Conservation (phyloP, 1,140 invertebrate genomes). For the Temnothorax nylanderi region DNA sequence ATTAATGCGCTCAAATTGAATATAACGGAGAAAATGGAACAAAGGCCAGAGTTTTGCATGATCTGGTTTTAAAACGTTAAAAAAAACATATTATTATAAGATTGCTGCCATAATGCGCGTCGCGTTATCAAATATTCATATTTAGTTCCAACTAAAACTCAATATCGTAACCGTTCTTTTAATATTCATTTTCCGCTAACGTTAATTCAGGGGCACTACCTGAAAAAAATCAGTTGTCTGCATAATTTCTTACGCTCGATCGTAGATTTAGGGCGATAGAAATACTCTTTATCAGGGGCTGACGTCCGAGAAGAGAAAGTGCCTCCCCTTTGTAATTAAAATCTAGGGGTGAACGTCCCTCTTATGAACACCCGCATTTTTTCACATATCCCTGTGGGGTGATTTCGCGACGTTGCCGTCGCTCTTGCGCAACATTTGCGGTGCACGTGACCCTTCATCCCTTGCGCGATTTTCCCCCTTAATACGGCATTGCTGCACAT, state of each 20-base stretch:
- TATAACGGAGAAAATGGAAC: neutral
- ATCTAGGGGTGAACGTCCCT: constrained; percentile 70
- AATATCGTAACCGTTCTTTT: neutral
- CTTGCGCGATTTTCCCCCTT: constrained; percentile 59
- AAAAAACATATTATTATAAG: neutral
- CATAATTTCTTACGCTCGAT: neutral
- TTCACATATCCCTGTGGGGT: constrained; percentile 66
- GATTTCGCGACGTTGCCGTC: constrained; percentile 60
- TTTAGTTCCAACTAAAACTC: neutral
- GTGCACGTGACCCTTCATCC: constrained; percentile 71
- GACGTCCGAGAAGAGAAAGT: constrained; percentile 23
- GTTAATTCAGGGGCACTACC: neutral
- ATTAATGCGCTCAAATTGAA: neutral
- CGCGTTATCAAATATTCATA: neutral
- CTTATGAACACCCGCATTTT: constrained; percentile 70
- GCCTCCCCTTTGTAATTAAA: constrained; percentile 73
- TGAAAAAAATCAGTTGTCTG: neutral
- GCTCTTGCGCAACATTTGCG: constrained; percentile 18
- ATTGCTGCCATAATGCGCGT: neutral
- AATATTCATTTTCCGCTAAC: neutral
- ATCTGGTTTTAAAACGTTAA: neutral
- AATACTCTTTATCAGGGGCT: neutral
- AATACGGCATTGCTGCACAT: constrained; percentile 64
- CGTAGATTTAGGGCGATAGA: constrained; percentile 6
- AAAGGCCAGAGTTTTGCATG: constrained; percentile 1